phyloP scores from a whole-genome alignment of 2,113 vertebrate species.

The Halcyon senegalensis region DNA sequence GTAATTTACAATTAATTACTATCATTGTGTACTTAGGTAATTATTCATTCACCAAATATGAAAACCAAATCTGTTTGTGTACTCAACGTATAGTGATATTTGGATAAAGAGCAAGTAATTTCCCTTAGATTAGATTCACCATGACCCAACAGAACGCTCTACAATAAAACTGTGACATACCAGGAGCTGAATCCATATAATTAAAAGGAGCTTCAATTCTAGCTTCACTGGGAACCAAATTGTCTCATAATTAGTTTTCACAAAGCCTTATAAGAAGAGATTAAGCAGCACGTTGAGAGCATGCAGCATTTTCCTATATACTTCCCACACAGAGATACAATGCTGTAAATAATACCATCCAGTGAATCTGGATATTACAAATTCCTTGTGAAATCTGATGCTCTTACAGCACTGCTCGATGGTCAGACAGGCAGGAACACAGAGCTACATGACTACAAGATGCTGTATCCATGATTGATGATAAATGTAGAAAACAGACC shows the following conservation, averaged over 20 bases:
- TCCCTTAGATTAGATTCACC: neutral
- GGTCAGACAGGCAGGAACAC: neutral
- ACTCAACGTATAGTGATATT: neutral
- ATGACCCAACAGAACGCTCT: neutral
- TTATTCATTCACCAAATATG: constrained; percentile 1
- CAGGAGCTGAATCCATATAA: neutral
- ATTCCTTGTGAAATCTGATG: constrained; percentile 50
- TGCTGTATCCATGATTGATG: neutral
- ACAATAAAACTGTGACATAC: neutral
- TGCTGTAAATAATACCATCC: neutral
- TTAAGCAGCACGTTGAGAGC: neutral
- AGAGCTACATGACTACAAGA: neutral
- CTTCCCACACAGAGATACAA: neutral
- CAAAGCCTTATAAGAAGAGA: neutral
- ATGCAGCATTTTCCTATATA: neutral
- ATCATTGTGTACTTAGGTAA: neutral
- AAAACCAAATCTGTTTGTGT: neutral
- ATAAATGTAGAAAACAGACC: constrained; percentile 37
- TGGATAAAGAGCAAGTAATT: neutral
- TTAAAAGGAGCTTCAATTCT: neutral
- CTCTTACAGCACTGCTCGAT: neutral
- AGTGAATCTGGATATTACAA: constrained; percentile 20
- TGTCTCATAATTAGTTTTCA: neutral
- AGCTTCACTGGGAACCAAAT: neutral
- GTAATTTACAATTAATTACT: neutral